phyloP scores from a whole-genome alignment of 2,113 vertebrate genomes.

The Cyanoramphus novaezelandiae region DNA sequence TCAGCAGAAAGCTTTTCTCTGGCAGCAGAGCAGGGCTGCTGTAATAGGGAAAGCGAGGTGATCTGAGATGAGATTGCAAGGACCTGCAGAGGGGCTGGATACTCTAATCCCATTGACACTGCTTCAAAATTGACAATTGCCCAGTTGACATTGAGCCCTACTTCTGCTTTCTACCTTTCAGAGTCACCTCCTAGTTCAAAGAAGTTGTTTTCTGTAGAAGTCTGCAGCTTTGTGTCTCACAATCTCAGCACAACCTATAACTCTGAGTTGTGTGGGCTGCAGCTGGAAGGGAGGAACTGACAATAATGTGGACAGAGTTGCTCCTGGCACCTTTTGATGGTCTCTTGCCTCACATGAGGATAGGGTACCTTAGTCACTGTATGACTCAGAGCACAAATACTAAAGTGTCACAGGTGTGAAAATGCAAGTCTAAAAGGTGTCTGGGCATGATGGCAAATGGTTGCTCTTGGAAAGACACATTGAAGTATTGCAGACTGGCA shows the following conservation, averaged over 20 bases:
- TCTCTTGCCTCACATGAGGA: neutral
- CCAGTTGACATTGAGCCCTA: neutral
- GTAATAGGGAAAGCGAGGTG: neutral
- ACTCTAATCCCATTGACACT: neutral
- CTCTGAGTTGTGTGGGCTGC: neutral
- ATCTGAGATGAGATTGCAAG: neutral
- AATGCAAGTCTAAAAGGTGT: neutral
- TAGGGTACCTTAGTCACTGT: neutral
- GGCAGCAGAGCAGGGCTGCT: neutral
- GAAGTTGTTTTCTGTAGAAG: neutral
- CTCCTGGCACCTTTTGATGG: neutral
- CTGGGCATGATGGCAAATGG: neutral
- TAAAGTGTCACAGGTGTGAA: neutral
- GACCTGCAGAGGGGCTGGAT: fast-evolving
- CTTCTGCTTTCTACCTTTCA: neutral
- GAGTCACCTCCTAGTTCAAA: neutral
- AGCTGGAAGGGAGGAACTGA: neutral
- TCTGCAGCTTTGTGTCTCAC: neutral
- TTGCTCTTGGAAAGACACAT: conserved; percentile 5
- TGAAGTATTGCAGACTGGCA: neutral
- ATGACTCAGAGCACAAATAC: neutral
- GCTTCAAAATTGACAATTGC: neutral
- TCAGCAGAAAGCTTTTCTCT: conserved; percentile 4
- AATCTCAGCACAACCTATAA: neutral
- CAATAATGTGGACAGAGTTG: neutral